A percentile compares a stretch with the other conserved stretches of the same genome.
Conservation (phyloP, 2,888 invertebrate genomes). For the Linyphia triangularis region DNA sequence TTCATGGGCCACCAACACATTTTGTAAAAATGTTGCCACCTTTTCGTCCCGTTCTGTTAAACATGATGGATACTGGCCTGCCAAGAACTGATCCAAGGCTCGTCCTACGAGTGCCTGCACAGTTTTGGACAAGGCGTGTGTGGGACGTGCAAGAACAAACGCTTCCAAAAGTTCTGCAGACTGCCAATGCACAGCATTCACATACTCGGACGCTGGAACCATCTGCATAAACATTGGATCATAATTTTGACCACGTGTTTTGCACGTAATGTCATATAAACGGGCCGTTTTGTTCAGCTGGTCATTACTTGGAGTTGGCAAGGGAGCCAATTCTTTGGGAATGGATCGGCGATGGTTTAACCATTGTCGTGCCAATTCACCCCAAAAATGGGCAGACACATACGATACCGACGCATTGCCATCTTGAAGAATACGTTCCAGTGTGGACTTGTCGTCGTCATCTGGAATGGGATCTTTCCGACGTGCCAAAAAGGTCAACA, state of each 20-base stretch:
- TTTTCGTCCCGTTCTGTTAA: not conserved
- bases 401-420: not conserved
- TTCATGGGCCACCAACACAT: too few species aligned
- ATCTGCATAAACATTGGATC: constrained; percentile 1
- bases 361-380: not conserved
- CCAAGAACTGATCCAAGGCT: not conserved
- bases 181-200: constrained; percentile 17
- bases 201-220: constrained; percentile 31
- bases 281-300: not conserved
- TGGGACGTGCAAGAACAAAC: not conserved
- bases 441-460: not conserved
- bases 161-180: not conserved
- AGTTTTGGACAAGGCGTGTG: constrained; percentile 5
- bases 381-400: not conserved
- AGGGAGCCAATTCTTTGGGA: not conserved
- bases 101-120: too few species aligned
- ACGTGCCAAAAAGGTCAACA: not conserved
- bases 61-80: not conserved
- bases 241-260: not conserved
- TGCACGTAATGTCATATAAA: constrained; percentile 16
- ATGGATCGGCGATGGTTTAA: not conserved
- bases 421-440: not conserved
- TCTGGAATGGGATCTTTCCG: not conserved
- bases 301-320: too few species aligned
- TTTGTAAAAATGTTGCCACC: too few species aligned